These are phyloP conservation scores for Triplophysa dalaica DNA, from an alignment of 2,113 vertebrate genomes.

Conservation along the genomic window DNA sequence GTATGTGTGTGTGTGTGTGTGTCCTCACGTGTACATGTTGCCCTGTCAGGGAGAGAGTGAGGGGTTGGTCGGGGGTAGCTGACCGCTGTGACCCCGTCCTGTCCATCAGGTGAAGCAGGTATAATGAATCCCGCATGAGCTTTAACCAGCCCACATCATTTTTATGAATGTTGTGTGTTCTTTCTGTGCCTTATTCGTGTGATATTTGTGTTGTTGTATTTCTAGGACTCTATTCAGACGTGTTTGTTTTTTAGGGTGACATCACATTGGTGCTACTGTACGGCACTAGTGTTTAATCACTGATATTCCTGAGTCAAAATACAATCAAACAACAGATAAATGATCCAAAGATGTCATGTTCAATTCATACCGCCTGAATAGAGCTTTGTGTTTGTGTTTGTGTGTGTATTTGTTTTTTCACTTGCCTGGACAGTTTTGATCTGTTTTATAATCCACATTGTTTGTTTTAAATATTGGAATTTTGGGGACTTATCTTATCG, in stretches of 20 bases:
- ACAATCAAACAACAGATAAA: too few species aligned
- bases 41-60: constrained; percentile 93
- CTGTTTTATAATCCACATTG: background rate
- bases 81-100: constrained; percentile 84
- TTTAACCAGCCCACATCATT: background rate
- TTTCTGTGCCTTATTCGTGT: background rate
- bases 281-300: background rate
- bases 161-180: constrained; percentile 4
- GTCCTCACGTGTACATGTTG: constrained; percentile 66
- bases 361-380: constrained; percentile 17
- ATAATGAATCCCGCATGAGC: constrained; percentile 60
- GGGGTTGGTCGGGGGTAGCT: constrained; percentile 97
- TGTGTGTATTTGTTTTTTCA: background rate
- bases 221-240: background rate
- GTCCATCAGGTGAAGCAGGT: constrained; percentile 85
- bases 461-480: background rate
- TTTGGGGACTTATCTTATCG: background rate
- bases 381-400: background rate
- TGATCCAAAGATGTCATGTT: too few species aligned
- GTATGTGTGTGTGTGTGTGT: constrained; percentile 29
- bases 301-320: too few species aligned
- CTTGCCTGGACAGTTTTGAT: background rate
- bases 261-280: too few species aligned
- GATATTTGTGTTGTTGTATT: background rate
- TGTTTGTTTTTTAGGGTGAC: background rate